Evolutionary conservation across 2,888 invertebrate species (phyloP), one percentile per base, ranked within the genome.

Genomic region (Epinotia ramella): DNA sequence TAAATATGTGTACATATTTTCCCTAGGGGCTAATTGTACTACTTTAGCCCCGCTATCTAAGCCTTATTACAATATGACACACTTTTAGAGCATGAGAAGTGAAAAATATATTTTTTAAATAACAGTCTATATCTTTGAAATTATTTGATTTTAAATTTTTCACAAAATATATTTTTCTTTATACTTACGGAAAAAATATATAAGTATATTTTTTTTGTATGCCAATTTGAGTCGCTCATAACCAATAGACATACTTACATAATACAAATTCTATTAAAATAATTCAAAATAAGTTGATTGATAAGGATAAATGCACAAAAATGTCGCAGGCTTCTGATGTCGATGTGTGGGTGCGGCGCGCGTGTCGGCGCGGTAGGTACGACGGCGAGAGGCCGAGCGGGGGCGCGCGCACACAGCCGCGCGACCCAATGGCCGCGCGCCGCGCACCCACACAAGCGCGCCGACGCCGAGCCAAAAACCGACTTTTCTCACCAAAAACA

Each of bases 341-440:
- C 81, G 70, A 82, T 73, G 79, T 76, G 80, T 77, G 79, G 78
- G 82, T 68, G 81, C 77, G 80, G 84, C 78, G 82, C 79, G 83
- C 46, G 75, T 24, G 74, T 69, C 65, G 20, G 74, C 69, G 59
- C 73, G 53, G 73, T 63, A 46, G 88, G 88, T 86, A 87, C 87
- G 88, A 84, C 83, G 84, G 84, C 83, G 87, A 87, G 90, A 88
- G 89, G 90, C 89, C 88, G 89, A 87, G 88, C 88, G 88, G 89
- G 89, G 87, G 89, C 79, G 77, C 87, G 83, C 89, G 79, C 89
- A 86, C 88, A 87, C 87, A 82, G 77, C 77, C 84, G 83, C 86
- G 83, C 86, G 81, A 87, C 86, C 91, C 91, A 91, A 91, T 91
- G 87, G 87, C 86, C 87, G 90, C 88, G 86, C 88, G 86, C 84